Evolutionary conservation across 2,888 invertebrate genomes (phyloP), one percentile per base, ranked within the genome.

Genomic region (Noctua janthe): DNA sequence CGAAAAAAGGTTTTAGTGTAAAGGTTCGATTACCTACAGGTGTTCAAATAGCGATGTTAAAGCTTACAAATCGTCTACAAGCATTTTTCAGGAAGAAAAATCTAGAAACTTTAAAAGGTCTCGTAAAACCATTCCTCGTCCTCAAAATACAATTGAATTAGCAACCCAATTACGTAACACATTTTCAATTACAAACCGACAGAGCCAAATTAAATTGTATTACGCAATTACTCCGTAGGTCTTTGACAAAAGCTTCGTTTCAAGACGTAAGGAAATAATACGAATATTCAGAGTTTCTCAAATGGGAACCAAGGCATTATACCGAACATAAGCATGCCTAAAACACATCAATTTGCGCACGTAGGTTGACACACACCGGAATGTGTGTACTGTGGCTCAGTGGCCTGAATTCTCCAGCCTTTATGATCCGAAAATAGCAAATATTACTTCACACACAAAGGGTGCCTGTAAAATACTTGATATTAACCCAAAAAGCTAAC

Each of bases 361-460:
- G 67, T 59, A 74, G 39, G 39, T 49, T 47, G 54, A 15, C 43
- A 20, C 23, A 78, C 70, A 56, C 29, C 49, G 82, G 78, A 73
- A 82, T 78, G 47, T 81, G 67, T 81, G 47, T 76, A 67, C 56
- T 73, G 77, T 72, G 5, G 35, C 71, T 73, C 78, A 82, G 29
- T 78, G 78, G 82, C 78, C 78, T 82, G 59, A 82, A 78, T 82
- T 73, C 56, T 73, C 10, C 29, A 78, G 70, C 78, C 73, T 82
- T 77, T 78, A 71, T 49, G 70, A 78, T 73, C 78, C 73, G 13
- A 74, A 78, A 78, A 82, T 82, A 82, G 56, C 78, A 23, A 59
- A 51, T 71, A 82, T 67, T 67, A 59, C 51, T 76, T 62, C 17
- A 49, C 74, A 66, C 51, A 79, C 69, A 83, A 80, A 73, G 69